Conservation (phyloP, 2,113 vertebrate genomes). For the Scatophagus argus region DNA sequence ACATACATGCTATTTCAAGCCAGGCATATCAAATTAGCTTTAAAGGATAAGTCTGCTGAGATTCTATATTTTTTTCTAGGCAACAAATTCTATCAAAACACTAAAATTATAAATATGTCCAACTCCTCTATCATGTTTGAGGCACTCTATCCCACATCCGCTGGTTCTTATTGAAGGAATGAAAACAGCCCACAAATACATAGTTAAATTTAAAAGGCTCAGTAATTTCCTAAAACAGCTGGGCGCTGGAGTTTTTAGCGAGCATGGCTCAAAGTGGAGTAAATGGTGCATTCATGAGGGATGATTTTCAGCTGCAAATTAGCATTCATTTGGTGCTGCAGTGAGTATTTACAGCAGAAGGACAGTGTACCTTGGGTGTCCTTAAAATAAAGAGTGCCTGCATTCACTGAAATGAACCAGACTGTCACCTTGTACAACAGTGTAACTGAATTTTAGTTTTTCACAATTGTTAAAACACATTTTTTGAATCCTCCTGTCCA, state of each 20-base stretch:
- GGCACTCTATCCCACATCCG: background rate
- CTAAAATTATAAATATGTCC: conserved; percentile 6
- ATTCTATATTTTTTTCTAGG: background rate
- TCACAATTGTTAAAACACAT: too few species aligned
- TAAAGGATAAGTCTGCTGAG: conserved; percentile 15
- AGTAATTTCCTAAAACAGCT: too few species aligned
- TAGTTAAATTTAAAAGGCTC: background rate
- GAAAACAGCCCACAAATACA: background rate
- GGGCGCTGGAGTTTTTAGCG: too few species aligned
- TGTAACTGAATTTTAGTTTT: background rate
- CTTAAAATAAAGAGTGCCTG: background rate
- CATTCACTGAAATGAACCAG: background rate
- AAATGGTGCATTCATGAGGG: too few species aligned
- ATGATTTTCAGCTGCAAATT: background rate
- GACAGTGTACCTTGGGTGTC: background rate
- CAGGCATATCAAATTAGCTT: conserved; percentile 29
- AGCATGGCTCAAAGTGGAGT: too few species aligned
- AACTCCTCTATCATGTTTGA: background rate
- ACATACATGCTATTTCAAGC: conserved; percentile 37
- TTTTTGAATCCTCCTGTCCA: too few species aligned
- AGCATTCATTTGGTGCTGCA: background rate
- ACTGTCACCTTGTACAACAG: background rate
- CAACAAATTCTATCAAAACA: conserved; percentile 6
- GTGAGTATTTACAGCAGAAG: background rate
- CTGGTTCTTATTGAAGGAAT: background rate